phyloP scores from a whole-genome alignment of 2,797 vertebrate genomes.

The Macropodus opercularis region DNA sequence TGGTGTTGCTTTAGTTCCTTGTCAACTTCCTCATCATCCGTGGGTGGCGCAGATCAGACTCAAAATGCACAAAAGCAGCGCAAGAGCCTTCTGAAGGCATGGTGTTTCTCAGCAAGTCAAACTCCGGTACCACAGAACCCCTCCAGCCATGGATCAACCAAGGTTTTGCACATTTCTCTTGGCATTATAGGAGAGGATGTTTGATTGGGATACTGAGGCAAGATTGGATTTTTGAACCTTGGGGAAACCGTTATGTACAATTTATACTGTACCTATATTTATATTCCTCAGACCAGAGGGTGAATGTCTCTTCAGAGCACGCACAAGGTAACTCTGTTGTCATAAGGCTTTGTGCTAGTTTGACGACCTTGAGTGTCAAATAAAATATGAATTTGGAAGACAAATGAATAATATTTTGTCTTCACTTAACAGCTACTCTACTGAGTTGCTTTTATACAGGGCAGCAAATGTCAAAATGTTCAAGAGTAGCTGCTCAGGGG shows the following conservation, averaged over 20 bases:
- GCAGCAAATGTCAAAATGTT: conserved; percentile 5
- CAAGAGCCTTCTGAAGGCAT: conserved; percentile 85
- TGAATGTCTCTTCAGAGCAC: not conserved
- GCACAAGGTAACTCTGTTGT: conserved; percentile 13
- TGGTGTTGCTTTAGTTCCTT: conserved; percentile 51
- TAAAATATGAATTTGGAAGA: conserved; percentile 5
- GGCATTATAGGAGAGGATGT: conserved; percentile 83
- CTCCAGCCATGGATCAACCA: conserved; percentile 57
- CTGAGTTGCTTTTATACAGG: not conserved
- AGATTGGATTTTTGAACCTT: not conserved
- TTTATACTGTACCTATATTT: conserved; percentile 19
- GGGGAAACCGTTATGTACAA: conserved; percentile 13
- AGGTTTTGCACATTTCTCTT: conserved; percentile 85
- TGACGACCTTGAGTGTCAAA: conserved; percentile 16
- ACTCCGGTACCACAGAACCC: conserved; percentile 24
- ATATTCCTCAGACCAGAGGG: conserved; percentile 10
- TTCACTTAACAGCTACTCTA: conserved; percentile 1
- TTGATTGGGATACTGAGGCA: conserved; percentile 57
- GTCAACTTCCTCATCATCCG: conserved; percentile 37
- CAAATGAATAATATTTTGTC: conserved; percentile 23
- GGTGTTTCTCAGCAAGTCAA: conserved; percentile 81
- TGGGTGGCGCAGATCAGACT: not conserved
- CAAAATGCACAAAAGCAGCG: conserved; percentile 76
- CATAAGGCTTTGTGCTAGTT: conserved; percentile 3
- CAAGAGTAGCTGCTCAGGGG: not conserved